Percentiles rank a stretch among this genome's conserved stretches.
Conservation (phyloP, 2,797 vertebrate genomes). For the Serranus cabrilla region DNA sequence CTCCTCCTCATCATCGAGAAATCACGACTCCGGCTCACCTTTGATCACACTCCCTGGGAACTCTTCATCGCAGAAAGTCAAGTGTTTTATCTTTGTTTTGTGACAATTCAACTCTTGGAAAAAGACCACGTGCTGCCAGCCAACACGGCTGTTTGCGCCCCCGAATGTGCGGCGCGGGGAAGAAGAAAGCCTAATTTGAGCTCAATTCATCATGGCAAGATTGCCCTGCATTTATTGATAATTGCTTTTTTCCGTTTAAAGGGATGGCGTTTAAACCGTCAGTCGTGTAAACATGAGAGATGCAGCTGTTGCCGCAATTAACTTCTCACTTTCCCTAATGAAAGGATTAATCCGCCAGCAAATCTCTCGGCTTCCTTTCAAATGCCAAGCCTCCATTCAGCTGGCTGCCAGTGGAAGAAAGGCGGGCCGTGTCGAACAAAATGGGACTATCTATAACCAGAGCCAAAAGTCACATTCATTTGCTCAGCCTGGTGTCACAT, state of each 20-base stretch:
- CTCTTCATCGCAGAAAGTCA: constrained; percentile 69
- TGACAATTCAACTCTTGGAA: constrained; percentile 70
- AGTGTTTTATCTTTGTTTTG: constrained; percentile 84
- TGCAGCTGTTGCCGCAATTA: constrained; percentile 90
- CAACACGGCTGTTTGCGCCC: constrained; percentile 74
- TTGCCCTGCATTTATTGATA: constrained; percentile 90
- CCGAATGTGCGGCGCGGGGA: constrained; percentile 25
- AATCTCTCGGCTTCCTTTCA: constrained; percentile 86
- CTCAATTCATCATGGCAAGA: constrained; percentile 84
- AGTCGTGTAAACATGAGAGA: constrained; percentile 86
- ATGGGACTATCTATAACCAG: constrained; percentile 83
- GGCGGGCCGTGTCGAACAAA: constrained; percentile 75
- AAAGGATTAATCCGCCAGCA: constrained; percentile 88
- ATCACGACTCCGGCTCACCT: constrained; percentile 68
- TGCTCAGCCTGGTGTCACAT: constrained; percentile 78
- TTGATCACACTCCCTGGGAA: constrained; percentile 76
- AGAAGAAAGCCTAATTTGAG: constrained; percentile 85
- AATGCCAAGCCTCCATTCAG: constrained; percentile 84
- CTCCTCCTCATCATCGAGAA: constrained; percentile 63
- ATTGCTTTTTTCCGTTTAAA: constrained; percentile 88
- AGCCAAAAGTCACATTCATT: constrained; percentile 84
- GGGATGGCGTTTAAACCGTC: constrained; percentile 78
- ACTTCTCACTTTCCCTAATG: constrained; percentile 88
- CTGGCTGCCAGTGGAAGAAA: constrained; percentile 81
- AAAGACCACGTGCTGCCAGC: constrained; percentile 74